These are phyloP conservation scores for Agrochola circellaris DNA, from an alignment of 2,888 invertebrate species.

Conservation along the genomic window DNA sequence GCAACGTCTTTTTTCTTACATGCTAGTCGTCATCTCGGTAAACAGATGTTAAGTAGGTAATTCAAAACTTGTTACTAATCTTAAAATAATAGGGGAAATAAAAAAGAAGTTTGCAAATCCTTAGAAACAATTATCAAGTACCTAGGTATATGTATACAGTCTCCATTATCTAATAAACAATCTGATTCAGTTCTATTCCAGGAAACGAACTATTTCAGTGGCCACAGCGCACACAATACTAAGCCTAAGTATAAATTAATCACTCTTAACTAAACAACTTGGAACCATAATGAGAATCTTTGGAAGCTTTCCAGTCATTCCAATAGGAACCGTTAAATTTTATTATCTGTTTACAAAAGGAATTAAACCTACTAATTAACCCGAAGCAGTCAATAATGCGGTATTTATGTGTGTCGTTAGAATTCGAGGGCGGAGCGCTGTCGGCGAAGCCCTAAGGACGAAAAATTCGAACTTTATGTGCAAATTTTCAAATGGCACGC, in stretches of 20 bases:
- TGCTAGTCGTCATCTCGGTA: background rate
- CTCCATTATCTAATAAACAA: background rate
- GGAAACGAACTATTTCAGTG: constrained; percentile 52
- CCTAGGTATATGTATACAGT: background rate
- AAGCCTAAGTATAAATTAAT: constrained; percentile 49
- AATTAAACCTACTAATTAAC: constrained; percentile 61
- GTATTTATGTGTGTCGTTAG: constrained; percentile 51
- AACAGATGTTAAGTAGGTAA: background rate
- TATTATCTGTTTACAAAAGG: constrained; percentile 63
- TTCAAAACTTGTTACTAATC: background rate
- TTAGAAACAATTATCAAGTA: background rate
- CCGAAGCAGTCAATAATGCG: constrained; percentile 45
- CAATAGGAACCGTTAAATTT: constrained; percentile 59
- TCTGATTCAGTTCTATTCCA: constrained; percentile 44
- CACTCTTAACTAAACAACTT: constrained; percentile 57
- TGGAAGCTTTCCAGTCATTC: constrained; percentile 62
- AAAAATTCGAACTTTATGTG: background rate
- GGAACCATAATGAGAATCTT: constrained; percentile 52
- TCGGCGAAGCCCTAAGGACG: constrained; percentile 32
- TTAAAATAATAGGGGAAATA: background rate
- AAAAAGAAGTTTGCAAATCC: background rate
- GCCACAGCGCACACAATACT: constrained; percentile 47
- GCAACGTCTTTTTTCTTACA: background rate
- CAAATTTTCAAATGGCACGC: background rate
- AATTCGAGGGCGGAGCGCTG: constrained; percentile 17